Evolutionary conservation across 2,113 vertebrate genomes (phyloP), one percentile per base, ranked within the genome.

Genomic region (Promerops cafer): DNA sequence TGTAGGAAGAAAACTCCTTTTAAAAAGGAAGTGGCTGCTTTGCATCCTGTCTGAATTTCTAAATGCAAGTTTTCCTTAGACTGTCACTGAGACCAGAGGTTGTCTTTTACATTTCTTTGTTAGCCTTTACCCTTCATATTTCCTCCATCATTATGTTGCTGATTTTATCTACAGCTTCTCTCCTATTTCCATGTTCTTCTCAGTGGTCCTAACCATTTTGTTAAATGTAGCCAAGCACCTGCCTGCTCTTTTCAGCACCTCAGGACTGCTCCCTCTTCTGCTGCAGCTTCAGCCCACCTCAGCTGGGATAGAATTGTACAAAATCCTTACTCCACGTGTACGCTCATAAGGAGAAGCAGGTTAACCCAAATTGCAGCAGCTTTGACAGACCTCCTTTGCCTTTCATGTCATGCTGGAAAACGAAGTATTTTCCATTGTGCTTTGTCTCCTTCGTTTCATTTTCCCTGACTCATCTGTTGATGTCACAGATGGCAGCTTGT

Each of bases 401-500:
- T 88, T 90, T 70, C 26, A 4, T 0, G 2, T 70, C 24, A 2
- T 31, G 37, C 40, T 79, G 66, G 74, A 49, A 85, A 19, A 40
- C 1, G 42, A 66, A 83, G 85, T 26, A 1, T 74, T 90, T 93
- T 40, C 56, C 31, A 5, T 52, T 16, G 0, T 52, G 39, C 52
- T 86, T 77, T 2, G 7, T 61, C 54, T 90, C 82, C 61, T 65
- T 53, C 31, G 1, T 39, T 83, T 40, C 1, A 0, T 91, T 83
- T 77, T 64, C 63, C 63, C 94, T 86, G 92, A 88, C 68, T 93
- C 88, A 83, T 5, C 4, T 57, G 7, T 71, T 88, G 94, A 92
- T 94, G 95, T 93, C 92, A 70, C 3, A 81, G 63, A 20, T 80
- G 92, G 52, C 76, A 54, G 78, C 50, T 88, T 78, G 82, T 96